Base-by-base conservation (phyloP, 2,797 vertebrate genomes). In the Artibeus lituratus region DNA sequence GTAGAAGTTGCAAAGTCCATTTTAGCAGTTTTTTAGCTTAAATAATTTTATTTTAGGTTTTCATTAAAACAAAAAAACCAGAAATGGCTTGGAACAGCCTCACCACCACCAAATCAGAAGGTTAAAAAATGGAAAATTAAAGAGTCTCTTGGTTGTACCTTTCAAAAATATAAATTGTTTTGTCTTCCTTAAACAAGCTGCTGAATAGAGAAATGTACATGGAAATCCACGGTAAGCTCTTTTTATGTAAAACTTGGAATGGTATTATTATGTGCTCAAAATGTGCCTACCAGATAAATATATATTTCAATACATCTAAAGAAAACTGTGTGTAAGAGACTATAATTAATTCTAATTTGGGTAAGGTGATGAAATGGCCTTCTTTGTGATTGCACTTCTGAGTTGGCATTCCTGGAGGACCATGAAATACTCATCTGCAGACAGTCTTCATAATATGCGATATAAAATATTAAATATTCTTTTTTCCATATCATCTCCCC, bases 291-390 rank as follows among this genome's bases (percentile, higher is more conserved):
- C 24, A 96, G 80, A 96, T 97, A 97, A 97, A 94, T 95, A 90
- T 84, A 87, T 59, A 78, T 96, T 73, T 91, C 91, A 96, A 81
- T 95, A 70, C 5, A 51, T 78, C 44, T 98, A 96, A 98, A 97
- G 42, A 93, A 5, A 16, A 82, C n/a, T 47, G 82, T 62, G 44
- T 89, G 67, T 90, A 93, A 51, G 73, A 94, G 51, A 80, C 44
- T 97, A 2, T 93, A 97, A 97, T 97, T 96, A 97, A 95, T 72
- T 14, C 77, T 97, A 95, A 94, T 95, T 95, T 97, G 47, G 39
- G 76, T 91, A 95, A 97, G 72, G 89, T 97, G 91, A 97, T 97
- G 87, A 96, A 96, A 96, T 96, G 65, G 44, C 39, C 18, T 55
- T 96, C 62, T 96, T 96, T 95, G 82, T 97, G 65, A 51, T 7